Evolutionary conservation across 1,140 invertebrate genomes (phyloP).

Genomic region (Ceratosolen fusciceps): DNA sequence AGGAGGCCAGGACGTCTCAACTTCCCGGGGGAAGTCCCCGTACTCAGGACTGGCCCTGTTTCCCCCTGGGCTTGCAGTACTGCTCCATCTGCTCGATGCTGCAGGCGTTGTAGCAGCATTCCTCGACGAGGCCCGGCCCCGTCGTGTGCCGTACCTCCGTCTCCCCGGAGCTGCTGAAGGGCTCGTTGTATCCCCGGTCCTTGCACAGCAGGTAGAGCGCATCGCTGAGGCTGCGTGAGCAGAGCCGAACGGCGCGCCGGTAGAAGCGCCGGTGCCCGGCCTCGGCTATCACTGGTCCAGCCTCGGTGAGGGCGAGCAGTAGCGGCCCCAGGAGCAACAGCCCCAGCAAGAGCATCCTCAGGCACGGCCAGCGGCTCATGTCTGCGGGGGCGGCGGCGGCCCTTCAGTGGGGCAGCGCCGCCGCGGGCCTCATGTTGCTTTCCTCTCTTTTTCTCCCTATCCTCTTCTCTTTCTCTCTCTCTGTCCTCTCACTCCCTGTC

Average conservation of each 20-base stretch:
- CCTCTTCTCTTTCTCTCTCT: not conserved
- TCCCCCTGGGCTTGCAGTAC: constrained; percentile 60
- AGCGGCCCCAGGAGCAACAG: constrained; percentile 29
- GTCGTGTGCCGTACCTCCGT: constrained; percentile 45
- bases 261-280: constrained; percentile 41
- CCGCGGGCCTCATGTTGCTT: constrained; percentile 49
- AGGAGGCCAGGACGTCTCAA: too few relatives aligned
- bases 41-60: not conserved
- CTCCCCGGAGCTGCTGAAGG: constrained; percentile 59
- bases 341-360: constrained; percentile 42
- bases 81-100: constrained; percentile 58
- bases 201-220: constrained; percentile 57
- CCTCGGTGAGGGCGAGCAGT: constrained; percentile 7
- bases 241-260: constrained; percentile 53
- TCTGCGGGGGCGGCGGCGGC: not conserved
- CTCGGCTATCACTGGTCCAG: not conserved
- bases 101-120: constrained; percentile 63
- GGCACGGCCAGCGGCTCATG: constrained; percentile 31
- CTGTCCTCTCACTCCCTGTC: not conserved
- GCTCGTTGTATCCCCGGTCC: constrained; percentile 62
- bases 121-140: constrained; percentile 62
- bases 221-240: constrained; percentile 61
- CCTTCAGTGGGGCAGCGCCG: not conserved
- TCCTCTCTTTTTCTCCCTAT: not conserved
- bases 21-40: not conserved